Evolutionary conservation across 2,113 vertebrate species (phyloP).

Genomic region (Microcebus jonahi): DNA sequence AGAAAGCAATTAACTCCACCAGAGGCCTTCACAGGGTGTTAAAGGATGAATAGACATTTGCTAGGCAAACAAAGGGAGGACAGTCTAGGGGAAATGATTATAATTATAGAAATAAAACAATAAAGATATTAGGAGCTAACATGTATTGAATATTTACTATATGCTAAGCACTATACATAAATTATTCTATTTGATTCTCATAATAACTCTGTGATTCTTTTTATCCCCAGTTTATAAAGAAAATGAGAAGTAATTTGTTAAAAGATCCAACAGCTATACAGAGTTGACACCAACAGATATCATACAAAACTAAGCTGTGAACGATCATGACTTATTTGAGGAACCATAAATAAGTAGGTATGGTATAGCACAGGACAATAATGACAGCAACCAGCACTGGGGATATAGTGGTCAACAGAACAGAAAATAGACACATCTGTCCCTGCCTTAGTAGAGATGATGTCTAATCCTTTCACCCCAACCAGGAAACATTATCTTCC

Average conservation of each 20-base stretch:
- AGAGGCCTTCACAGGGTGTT: not conserved
- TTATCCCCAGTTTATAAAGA: constrained; percentile 2
- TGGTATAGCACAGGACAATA: not conserved
- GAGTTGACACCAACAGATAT: not conserved
- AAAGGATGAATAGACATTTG: not conserved
- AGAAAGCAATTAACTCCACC: not conserved
- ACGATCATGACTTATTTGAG: not conserved
- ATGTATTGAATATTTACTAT: not conserved
- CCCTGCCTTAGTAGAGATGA: not conserved
- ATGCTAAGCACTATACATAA: not conserved
- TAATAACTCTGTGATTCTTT: constrained; percentile 24
- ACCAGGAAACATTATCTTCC: constrained; percentile 23
- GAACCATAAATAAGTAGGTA: constrained; percentile 6
- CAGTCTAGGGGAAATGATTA: not conserved
- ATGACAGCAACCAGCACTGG: constrained; percentile 15
- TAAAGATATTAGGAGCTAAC: not conserved
- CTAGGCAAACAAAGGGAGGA: not conserved
- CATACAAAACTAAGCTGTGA: constrained; percentile 17
- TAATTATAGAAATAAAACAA: not conserved
- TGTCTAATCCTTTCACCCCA: not conserved
- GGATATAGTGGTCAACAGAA: not conserved
- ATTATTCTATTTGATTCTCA: constrained; percentile 42
- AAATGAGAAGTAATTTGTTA: not conserved
- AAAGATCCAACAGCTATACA: not conserved
- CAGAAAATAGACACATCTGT: not conserved